Evolutionary conservation across 2,888 invertebrate species (phyloP), one percentile per base, ranked within the genome.

Genomic region (Nemoura dubitans): DNA sequence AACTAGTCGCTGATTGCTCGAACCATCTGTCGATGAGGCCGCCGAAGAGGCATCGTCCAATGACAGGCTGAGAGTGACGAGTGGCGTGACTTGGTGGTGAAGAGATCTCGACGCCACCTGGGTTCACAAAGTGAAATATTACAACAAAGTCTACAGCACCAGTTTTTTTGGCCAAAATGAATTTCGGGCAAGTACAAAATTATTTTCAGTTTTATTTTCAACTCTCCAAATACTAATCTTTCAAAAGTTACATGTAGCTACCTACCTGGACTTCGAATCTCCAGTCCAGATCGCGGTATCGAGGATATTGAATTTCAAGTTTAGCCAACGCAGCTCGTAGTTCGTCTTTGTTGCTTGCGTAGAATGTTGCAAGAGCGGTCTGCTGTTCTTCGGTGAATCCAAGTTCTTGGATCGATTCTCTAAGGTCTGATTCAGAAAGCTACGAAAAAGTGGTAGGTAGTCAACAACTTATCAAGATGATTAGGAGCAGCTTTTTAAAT

Each of bases 381-480:
- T 94, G 94, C 87, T 94, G 94, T 86, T 95, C 94, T 88, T 92
- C 91, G 10, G 92, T 92, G 89, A 95, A 95, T 0, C 95, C 95
- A 42, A 93, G 88, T 7, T 92, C 91, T 76, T 91, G 87, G 27
- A 93, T 90, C 0, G 92, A 92, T 89, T 93, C 92, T 36, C 91
- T 90, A 89, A 94, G 93, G 76, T 88, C 88, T 43, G 83, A 78
- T 89, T 92, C 90, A 88, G 90, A 92, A 27, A 88, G 87, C 88
- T 88, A 86, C 25, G 26, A 76, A 84, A 78, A 83, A 84, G 25
- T 85, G 77, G 29, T n/a, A n/a, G 59, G 59, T 25, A 42, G 25
- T 25, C 28, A 76, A 27, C 28, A 42, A 27, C 43, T 76, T 6
- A 76, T 3, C 10, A 81, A 1, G 10, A 29, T 27, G 3, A n/a